A percentile compares a stretch with the other conserved stretches of the same genome.
Evolutionary conservation across 2,113 vertebrate species (phyloP).

Genomic region (Atlantisia rogersi): DNA sequence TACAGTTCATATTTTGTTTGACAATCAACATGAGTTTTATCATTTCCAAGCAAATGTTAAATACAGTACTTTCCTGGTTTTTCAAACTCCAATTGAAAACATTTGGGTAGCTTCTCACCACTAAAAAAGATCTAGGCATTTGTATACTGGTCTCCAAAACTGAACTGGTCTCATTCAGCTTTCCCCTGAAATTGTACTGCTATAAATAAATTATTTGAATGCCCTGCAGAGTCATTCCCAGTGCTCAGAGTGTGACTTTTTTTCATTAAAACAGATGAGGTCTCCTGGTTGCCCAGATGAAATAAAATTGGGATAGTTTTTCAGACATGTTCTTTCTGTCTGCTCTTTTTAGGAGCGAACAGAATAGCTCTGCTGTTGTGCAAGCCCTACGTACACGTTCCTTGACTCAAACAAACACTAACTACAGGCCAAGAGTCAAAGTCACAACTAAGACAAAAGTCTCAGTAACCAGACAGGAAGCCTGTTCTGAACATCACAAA

Average conservation of each 20-base stretch:
- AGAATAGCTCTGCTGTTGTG: background rate
- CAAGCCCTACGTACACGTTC: background rate
- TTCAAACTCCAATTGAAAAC: background rate
- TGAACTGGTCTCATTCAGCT: background rate
- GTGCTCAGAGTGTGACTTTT: background rate
- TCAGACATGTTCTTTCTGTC: background rate
- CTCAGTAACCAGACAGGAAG: background rate
- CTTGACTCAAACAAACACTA: background rate
- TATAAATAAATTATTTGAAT: background rate
- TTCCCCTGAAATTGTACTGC: background rate
- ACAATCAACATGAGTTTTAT: background rate
- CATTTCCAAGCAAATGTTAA: background rate
- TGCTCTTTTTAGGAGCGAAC: background rate
- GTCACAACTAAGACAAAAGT: background rate
- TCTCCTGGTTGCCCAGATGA: background rate
- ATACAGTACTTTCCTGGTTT: background rate
- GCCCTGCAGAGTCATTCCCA: background rate
- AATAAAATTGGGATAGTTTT: background rate
- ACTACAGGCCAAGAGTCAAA: background rate
- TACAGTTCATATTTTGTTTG: background rate
- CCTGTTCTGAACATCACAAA: background rate
- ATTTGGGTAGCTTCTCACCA: background rate
- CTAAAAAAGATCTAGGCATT: background rate
- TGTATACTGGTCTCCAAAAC: background rate
- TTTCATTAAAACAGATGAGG: background rate